Base-by-base conservation (phyloP, 1,140 invertebrate genomes). In the Drosophila nebulosa region DNA sequence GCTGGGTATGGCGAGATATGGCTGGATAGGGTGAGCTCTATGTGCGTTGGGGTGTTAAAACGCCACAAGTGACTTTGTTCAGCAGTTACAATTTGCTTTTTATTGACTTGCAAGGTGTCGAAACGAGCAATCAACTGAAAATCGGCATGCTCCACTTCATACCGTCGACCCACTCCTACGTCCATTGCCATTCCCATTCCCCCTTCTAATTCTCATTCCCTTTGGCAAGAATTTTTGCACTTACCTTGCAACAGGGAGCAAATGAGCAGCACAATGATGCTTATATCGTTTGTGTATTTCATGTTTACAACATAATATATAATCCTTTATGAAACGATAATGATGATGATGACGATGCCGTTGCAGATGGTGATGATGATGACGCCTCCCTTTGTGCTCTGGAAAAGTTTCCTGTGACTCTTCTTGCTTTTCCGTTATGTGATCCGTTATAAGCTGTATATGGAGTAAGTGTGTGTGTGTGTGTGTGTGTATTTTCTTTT, bases 51-150 rank as follows among this genome's bases (percentile, higher is more conserved):
- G 78, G 81, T 86, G 81, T 78, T 88, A 88, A 88, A 88, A 76
- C 72, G 71, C 78, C 83, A 83, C 78, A 88, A 88, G 83, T 83
- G 75, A 86, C 83, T 78, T 70, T 88, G 83, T 86, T 74, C 67
- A 70, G 74, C 83, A 78, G 78, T 83, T 88, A 88, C 83, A 88
- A 88, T 88, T 88, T 88, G 83, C 83, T 88, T 88, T 88, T 88
- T 88, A 88, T 88, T 88, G 83, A 86, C 83, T 83, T 57, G 80
- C 58, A 79, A 77, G 80, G 80, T 85, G 80, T 62, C 62, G 79
- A 71, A 72, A 72, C 65, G 64, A 42, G 78, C 57, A 59, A 39
- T 46, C 66, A 71, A 76, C 66, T 76, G 74, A 57, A 77, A 77
- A 77, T 46, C 42, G 51, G 35, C 9, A 18, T 64, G 39, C 39